phyloP scores from a whole-genome alignment of 1,140 invertebrate genomes.

The Drosophila teissieri region DNA sequence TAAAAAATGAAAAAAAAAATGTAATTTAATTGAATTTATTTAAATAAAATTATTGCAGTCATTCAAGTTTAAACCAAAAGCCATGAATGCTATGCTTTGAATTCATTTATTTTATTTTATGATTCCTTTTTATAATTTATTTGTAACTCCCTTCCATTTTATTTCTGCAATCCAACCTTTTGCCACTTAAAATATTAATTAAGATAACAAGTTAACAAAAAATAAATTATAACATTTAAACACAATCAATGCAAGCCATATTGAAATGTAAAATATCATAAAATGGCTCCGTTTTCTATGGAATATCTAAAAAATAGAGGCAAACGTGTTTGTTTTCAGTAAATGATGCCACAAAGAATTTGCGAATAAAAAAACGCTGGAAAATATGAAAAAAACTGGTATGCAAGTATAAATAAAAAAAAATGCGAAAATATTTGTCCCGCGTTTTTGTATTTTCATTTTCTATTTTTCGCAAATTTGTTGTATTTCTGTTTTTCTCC shows the following conservation, averaged over 20 bases:
- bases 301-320: conserved; percentile 2
- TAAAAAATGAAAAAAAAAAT: no score
- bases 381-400: conserved; percentile 9
- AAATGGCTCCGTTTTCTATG: background rate
- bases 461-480: conserved; percentile 23
- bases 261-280: background rate
- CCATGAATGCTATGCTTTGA: no score
- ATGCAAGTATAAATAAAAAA: conserved; percentile 26
- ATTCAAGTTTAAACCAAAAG: no score
- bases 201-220: conserved; percentile 4
- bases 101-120: no score
- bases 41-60: no score
- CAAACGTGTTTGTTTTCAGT: conserved; percentile 6
- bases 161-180: background rate
- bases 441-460: conserved; percentile 28
- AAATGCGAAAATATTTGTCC: conserved; percentile 43
- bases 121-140: background rate
- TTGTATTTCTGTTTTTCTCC: background rate
- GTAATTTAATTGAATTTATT: no score
- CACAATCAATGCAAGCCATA: background rate
- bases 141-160: background rate
- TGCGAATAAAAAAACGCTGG: conserved; percentile 1
- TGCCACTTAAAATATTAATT: conserved; percentile 6
- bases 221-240: background rate
- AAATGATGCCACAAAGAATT: conserved; percentile 19